Evolutionary conservation across 1,140 invertebrate species (phyloP), one percentile per base, ranked within the genome.

Genomic region (Drosophila jambulina): DNA sequence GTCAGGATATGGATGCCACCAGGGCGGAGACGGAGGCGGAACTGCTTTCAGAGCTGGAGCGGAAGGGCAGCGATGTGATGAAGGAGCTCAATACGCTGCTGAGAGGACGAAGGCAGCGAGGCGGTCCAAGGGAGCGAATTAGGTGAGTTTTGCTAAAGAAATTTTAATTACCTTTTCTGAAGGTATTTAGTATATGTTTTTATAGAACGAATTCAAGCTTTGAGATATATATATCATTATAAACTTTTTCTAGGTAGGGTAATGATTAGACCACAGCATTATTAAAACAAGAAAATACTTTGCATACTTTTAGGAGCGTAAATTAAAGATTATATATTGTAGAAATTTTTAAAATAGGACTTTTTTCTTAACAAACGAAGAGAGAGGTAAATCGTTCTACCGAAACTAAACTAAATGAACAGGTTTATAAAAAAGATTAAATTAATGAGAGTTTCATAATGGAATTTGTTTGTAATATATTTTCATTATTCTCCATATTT

Each of bases 21-120:
- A 69, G 88, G 60, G 80, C 81, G 17, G 85, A 88, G 19, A 75
- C 85, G 13, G 85, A 95, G 36, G 93, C 93, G 36, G 94, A 94
- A 45, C 90, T 94, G 59, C 90, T 94, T 4, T 93, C 94, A 9
- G 94, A 94, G 59, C 64, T 94, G 36, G 94, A 94, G 60, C 92
- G 92, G 43, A 93, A 94, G 64, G 93, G 94, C 49, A 93, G 94
- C 65, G 93, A 94, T 86, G 93, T 94, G 15, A 94, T 95, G 93
- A 93, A 93, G 80, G 94, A 95, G 61, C 94, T 94, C 85, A 94
- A 92, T 43, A 75, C 62, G 8, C 40, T 90, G 54, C 63, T 90
- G 17, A 69, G 80, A 1, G 68, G 64, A 15, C 72, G 85, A 40
- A 80, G 72, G 63, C 85, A 84, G 15, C 80, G 85, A 4, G 64